Evolutionary conservation across 1,140 invertebrate species (phyloP), one percentile per base, ranked within the genome.

Genomic region (Carcinoscorpius rotundicauda): DNA sequence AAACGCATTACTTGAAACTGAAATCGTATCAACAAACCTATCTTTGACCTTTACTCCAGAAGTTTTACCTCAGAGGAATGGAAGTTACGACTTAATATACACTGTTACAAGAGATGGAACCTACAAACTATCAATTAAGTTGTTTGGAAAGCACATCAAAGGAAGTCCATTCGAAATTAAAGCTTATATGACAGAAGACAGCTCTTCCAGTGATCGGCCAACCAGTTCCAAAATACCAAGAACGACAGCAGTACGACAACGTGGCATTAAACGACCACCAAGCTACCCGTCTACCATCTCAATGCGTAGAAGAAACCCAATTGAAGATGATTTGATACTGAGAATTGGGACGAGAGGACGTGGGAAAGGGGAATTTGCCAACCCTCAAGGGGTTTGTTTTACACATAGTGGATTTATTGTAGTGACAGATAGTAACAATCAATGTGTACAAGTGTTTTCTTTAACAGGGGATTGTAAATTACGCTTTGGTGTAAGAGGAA

Each of bases 341-440:
- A 75, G 75, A 66, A 75, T 69, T n/a, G 68, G 68, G 61, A 66
- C 67, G 6, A 78, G 78, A 67, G 82, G 82, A 63, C 72, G 82
- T 52, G 79, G 77, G 58, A 76, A 78, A 66, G 82, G 82, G 49
- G 81, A 83, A 69, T 83, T 83, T 72, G 79, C 78, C n/a, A 83
- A 83, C 73, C 82, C 82, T 48, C 82, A 83, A 73, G 82, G 80
- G 49, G 72, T 82, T 6, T 76, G 76, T 51, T 74, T 72, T 52
- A 72, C 73, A 6, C 49, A 70, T 5, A 75, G 78, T 63, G 79
- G 78, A 6, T 76, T 74, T 58, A 77, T 83, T 59, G 69, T 82
- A 4, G 78, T 83, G 5, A 79, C 82, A 4, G 82, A 84, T 69
- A 83, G 81, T 63, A 83, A 82, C 70, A 83, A 83, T 69, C 82